Evolutionary conservation across 2,113 vertebrate species (phyloP).

Genomic region (Pristiophorus japonicus): DNA sequence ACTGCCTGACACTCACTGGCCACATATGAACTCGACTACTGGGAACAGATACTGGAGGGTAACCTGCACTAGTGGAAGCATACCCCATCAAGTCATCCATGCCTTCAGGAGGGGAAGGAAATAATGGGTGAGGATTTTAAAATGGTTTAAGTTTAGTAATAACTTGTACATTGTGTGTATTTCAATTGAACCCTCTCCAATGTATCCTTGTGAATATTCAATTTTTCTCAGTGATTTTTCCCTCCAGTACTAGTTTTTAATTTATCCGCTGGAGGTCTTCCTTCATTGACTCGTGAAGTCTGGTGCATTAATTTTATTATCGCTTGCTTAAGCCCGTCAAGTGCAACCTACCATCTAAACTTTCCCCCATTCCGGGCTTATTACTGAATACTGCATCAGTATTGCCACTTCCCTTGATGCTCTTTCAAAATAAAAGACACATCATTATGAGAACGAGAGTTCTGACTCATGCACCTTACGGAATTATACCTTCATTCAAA

Average conservation of each 20-base stretch:
- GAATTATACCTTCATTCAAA: not conserved
- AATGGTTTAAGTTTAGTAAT: not conserved
- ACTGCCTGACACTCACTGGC: not conserved
- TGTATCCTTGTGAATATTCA: not conserved
- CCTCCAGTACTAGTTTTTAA: not conserved
- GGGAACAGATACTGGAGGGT: not conserved
- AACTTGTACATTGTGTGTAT: not conserved
- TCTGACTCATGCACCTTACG: not conserved
- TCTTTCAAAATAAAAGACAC: not conserved
- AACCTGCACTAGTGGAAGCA: not conserved
- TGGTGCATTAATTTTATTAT: slow-evolving; percentile 31
- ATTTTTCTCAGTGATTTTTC: not conserved
- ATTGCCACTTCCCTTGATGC: not conserved
- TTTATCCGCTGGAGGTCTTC: not conserved
- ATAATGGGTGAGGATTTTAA: not conserved
- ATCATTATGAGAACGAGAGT: not conserved
- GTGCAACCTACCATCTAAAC: not conserved
- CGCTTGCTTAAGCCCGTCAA: not conserved
- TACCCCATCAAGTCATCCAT: not conserved
- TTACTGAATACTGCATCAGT: not conserved
- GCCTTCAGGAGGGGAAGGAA: not conserved
- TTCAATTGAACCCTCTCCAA: not conserved
- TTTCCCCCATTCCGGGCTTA: not conserved
- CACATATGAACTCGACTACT: no score
- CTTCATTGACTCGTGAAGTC: slow-evolving; percentile 9